Base-by-base conservation (phyloP, 2,797 vertebrate genomes). In the Pogonophryne albipinna region DNA sequence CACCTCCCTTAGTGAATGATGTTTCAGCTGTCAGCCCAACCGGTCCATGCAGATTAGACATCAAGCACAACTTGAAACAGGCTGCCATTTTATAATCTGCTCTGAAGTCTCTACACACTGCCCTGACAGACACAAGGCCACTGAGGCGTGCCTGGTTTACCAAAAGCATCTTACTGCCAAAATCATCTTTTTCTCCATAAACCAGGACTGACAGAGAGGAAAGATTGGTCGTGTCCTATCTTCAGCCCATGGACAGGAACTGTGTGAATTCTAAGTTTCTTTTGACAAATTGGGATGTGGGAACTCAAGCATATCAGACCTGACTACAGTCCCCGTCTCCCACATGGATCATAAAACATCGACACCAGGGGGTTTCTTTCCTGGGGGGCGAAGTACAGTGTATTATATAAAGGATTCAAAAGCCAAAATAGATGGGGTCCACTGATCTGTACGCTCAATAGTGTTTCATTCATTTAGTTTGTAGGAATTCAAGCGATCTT, bases 121-220 rank as follows among this genome's bases (percentile, higher is more conserved):
- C 79, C 65, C 74, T 76, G 87, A 82, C 76, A 80, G 77, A 82
- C 77, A 79, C 83, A 81, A 88, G 79, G 87, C 90, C 87, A 56
- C 73, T 61, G 78, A 74, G 71, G 53, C 59, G 73, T 85, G 87
- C 71, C 58, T 56, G 31, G 74, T 84, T 89, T 91, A 85, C 82
- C 79, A 74, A 89, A 87, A 68, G 71, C 73, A 74, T 75, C 70
- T 73, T 51, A 47, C 78, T 78, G 67, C 67, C 79, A 80, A 82
- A 82, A 87, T 83, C 75, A 71, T 73, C 62, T 80, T 87, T 89
- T 84, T 81, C 81, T 84, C 81, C 74, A 87, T 84, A 84, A 87
- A 90, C 66, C 63, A 74, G 60, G 57, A 76, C 50, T 91, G 85
- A 85, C 84, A 88, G 61, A 82, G 38, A 74, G 58, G 75, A 79